These are phyloP conservation scores for Colletes gigas DNA, from an alignment of 1,140 invertebrate genomes.

Conservation along the genomic window DNA sequence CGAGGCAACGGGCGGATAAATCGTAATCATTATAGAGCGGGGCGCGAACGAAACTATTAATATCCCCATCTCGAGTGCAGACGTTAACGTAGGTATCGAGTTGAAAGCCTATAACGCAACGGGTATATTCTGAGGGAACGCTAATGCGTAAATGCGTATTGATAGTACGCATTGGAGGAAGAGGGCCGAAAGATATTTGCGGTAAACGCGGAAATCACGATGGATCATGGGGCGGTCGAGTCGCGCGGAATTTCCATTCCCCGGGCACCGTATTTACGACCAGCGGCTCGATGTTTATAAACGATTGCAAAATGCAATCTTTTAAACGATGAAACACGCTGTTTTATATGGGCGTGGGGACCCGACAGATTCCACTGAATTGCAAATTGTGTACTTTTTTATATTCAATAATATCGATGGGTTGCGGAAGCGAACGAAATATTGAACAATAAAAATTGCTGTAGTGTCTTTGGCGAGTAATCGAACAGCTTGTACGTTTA, in stretches of 20 bases:
- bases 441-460: too few species aligned
- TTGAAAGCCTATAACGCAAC: conserved; percentile 45
- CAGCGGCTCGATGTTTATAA: not conserved
- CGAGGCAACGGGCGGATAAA: conserved; percentile 25
- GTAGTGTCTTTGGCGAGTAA: too few species aligned
- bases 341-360: not conserved
- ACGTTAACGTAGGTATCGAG: conserved; percentile 27
- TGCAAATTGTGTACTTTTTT: not conserved
- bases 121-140: not conserved
- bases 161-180: conserved; percentile 8
- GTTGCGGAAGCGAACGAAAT: too few species aligned
- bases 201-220: conserved; percentile 24
- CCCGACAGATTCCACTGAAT: not conserved
- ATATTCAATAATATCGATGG: too few species aligned
- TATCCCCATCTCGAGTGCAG: conserved; percentile 21
- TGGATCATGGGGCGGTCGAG: not conserved
- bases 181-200: conserved; percentile 6
- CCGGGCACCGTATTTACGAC: not conserved
- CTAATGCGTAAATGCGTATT: conserved; percentile 47
- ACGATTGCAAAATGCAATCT: not conserved
- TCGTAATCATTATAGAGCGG: conserved; percentile 21
- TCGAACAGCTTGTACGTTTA: too few species aligned
- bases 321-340: not conserved
- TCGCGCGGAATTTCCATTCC: not conserved
- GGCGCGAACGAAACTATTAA: conserved; percentile 44